phyloP scores from a whole-genome alignment of 2,113 vertebrate genomes.

The Lamprotornis superbus region DNA sequence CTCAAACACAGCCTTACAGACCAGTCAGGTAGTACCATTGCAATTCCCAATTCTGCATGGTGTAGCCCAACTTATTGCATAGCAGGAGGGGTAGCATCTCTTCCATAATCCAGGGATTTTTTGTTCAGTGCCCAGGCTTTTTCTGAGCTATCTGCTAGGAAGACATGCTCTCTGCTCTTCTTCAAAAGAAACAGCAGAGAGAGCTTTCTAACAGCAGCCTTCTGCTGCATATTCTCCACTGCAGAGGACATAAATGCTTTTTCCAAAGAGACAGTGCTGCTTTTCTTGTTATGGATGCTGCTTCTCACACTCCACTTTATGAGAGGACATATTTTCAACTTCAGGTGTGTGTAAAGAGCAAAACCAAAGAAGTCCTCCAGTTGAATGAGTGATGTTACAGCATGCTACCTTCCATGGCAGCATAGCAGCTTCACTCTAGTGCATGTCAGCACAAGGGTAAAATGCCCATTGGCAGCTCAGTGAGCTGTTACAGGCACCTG shows the following conservation, averaged over 20 bases:
- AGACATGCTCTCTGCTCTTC: neutral
- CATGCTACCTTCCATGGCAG: neutral
- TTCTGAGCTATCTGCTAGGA: neutral
- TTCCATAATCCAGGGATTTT: neutral
- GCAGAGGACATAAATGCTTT: neutral
- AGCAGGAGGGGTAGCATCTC: neutral
- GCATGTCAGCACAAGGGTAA: neutral
- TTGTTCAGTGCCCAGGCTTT: neutral
- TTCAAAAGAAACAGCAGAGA: neutral
- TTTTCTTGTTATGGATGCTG: neutral
- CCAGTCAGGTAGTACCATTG: neutral
- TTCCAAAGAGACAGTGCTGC: neutral
- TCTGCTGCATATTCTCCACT: neutral
- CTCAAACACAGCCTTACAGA: neutral
- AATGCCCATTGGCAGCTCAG: neutral
- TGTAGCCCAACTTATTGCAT: neutral
- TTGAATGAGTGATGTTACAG: neutral
- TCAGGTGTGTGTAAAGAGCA: neutral
- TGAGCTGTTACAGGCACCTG: neutral
- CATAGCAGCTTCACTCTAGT: neutral
- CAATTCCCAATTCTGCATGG: neutral
- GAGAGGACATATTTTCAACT: neutral
- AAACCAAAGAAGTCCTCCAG: neutral
- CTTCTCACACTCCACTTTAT: neutral
- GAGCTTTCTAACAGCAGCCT: neutral